A percentile compares a stretch with the other conserved stretches of the same genome.
Evolutionary conservation across 2,113 vertebrate species (phyloP).

Genomic region (Pleuronectes platessa): DNA sequence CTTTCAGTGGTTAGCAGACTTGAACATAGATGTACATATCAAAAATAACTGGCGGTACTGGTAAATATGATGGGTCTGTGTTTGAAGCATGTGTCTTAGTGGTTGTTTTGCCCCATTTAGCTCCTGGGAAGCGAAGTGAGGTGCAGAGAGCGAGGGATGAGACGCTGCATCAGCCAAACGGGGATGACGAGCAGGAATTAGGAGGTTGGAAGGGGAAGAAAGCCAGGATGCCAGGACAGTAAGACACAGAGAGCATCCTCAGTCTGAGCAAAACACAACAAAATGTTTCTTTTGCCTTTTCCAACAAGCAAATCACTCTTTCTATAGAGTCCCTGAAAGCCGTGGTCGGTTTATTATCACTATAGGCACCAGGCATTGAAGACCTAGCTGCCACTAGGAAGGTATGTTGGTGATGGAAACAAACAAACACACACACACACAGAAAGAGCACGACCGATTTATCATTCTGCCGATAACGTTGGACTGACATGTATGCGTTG

Average conservation of each 20-base stretch:
- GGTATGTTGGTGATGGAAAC: too few species aligned
- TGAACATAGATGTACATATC: slow-evolving; percentile 32
- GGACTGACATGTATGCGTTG: too few species aligned
- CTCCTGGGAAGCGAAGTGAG: slow-evolving; percentile 29
- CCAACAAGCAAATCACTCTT: slow-evolving; percentile 41
- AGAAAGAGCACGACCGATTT: too few species aligned
- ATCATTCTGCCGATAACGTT: too few species aligned
- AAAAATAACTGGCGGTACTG: slow-evolving; percentile 23
- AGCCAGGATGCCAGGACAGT: slow-evolving; percentile 63
- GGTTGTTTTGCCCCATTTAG: slow-evolving; percentile 30
- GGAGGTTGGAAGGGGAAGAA: slow-evolving; percentile 43
- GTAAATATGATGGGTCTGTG: slow-evolving; percentile 20
- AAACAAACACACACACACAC: too few species aligned
- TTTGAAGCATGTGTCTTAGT: slow-evolving; percentile 27
- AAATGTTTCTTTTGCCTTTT: slow-evolving; percentile 22
- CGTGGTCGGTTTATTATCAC: not conserved
- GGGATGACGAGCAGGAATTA: slow-evolving; percentile 43
- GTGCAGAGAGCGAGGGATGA: slow-evolving; percentile 46
- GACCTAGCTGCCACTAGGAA: too few species aligned
- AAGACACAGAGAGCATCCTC: slow-evolving; percentile 66
- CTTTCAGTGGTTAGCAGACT: slow-evolving; percentile 38
- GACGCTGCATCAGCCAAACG: slow-evolving; percentile 56
- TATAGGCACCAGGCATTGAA: too few species aligned
- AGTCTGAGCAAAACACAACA: slow-evolving; percentile 44
- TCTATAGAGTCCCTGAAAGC: slow-evolving; percentile 19